Evolutionary conservation across 30 jellyfish, hydroid and myxozoan species (phyloP).

Genomic region (Phacellophora camtschatica): DNA sequence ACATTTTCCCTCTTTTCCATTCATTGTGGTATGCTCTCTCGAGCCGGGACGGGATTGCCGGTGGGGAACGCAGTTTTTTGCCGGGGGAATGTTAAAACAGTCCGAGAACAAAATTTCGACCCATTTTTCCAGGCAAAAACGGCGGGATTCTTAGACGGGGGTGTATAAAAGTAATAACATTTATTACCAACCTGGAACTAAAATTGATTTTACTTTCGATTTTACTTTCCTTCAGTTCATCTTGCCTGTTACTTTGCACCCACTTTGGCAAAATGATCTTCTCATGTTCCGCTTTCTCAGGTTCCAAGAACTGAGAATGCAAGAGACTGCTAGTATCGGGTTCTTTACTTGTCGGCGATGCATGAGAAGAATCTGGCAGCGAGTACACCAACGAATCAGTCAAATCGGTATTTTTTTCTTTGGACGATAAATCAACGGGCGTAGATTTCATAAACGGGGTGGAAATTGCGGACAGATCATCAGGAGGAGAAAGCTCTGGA

Average conservation of each 20-base stretch:
- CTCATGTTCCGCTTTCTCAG: not conserved
- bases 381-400: not conserved
- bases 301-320: not conserved
- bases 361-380: constrained; percentile 29
- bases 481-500: not conserved
- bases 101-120: too few relatives aligned
- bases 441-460: constrained; percentile 24
- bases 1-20: too few relatives aligned
- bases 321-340: not conserved
- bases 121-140: too few relatives aligned
- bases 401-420: constrained; percentile 3
- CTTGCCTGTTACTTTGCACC: not conserved
- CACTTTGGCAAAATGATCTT: constrained; percentile 20
- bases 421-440: constrained; percentile 2
- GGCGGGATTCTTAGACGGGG: too few relatives aligned
- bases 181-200: not conserved
- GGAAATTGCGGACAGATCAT: constrained; percentile 20
- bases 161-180: too few relatives aligned
- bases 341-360: constrained; percentile 8
- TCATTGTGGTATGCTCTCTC: too few relatives aligned
- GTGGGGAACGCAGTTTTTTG: too few relatives aligned
- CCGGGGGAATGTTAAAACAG: too few relatives aligned
- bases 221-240: not conserved
- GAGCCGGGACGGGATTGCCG: too few relatives aligned
- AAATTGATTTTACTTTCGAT: not conserved